A percentile compares a stretch with the other conserved stretches of the same genome.
phyloP scores from a whole-genome alignment of 2,113 vertebrate genomes.

The Calidris pygmaea region DNA sequence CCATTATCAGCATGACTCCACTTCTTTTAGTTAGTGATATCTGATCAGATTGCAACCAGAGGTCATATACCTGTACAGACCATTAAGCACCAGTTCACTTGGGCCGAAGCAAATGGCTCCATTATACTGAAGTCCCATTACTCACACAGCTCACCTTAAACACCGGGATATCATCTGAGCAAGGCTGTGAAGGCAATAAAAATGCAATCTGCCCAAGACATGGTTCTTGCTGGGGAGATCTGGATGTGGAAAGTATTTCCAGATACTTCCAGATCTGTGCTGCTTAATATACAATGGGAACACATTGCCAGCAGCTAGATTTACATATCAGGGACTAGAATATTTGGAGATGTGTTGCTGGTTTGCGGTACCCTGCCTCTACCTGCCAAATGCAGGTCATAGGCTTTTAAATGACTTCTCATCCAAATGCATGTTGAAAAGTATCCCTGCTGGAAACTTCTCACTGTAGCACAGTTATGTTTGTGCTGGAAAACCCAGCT shows the following conservation, averaged over 20 bases:
- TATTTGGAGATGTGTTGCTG: not conserved
- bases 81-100: conserved; percentile 56
- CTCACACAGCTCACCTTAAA: conserved; percentile 2
- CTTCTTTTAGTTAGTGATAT: not conserved
- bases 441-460: conserved; percentile 25
- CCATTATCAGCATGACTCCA: not conserved
- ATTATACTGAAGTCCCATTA: conserved; percentile 38
- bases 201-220: not conserved
- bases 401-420: conserved; percentile 6
- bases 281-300: not conserved
- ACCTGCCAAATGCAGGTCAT: not conserved
- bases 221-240: conserved; percentile 54
- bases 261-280: conserved; percentile 47
- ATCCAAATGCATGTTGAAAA: conserved; percentile 4
- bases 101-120: conserved; percentile 31
- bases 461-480: conserved; percentile 29
- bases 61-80: conserved; percentile 32
- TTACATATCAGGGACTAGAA: not conserved
- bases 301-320: not conserved
- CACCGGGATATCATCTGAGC: not conserved
- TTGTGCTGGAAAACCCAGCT: conserved; percentile 60
- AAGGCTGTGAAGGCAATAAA: conserved; percentile 51
- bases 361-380: not conserved
- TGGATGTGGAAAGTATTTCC: conserved; percentile 59
- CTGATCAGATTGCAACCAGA: conserved; percentile 42